phyloP scores from a whole-genome alignment of 2,888 invertebrate species.

The Sericinus montela region DNA sequence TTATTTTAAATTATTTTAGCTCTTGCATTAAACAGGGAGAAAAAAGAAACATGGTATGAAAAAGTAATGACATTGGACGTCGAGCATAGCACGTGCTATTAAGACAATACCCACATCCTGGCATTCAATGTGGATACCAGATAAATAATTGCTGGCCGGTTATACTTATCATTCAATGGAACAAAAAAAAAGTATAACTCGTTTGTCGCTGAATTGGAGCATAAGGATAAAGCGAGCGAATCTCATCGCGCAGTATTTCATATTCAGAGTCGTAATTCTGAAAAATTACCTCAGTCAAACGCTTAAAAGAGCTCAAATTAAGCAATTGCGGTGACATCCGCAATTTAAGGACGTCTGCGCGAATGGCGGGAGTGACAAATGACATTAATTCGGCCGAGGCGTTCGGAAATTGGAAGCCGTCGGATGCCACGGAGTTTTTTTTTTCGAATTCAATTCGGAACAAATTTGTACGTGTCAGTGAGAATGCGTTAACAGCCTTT shows the following conservation, averaged over 20 bases:
- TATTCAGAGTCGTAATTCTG: slow-evolving; percentile 7
- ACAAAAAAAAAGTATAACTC: neutral
- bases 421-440: neutral
- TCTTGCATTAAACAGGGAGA: neutral
- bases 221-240: slow-evolving; percentile 11
- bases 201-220: slow-evolving; percentile 2
- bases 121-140: slow-evolving; percentile 1
- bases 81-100: slow-evolving; percentile 15
- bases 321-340: slow-evolving; percentile 36
- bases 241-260: slow-evolving; percentile 10
- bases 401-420: slow-evolving; percentile 7
- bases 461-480: slow-evolving; percentile 8
- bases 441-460: slow-evolving; percentile 4
- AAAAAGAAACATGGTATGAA: neutral
- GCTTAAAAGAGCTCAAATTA: slow-evolving; percentile 34
- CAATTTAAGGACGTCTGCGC: slow-evolving; percentile 21
- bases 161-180: slow-evolving; percentile 2
- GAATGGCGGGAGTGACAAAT: slow-evolving; percentile 10
- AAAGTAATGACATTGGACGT: slow-evolving; percentile 41
- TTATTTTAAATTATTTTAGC: neutral
- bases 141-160: slow-evolving; percentile 7
- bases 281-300: slow-evolving; percentile 22
- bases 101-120: slow-evolving; percentile 6
- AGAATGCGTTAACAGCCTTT: neutral
- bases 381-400: slow-evolving; percentile 2